Evolutionary conservation across 2,888 invertebrate species (phyloP), one percentile per base, ranked within the genome.

Genomic region (Tetragonisca angustula): DNA sequence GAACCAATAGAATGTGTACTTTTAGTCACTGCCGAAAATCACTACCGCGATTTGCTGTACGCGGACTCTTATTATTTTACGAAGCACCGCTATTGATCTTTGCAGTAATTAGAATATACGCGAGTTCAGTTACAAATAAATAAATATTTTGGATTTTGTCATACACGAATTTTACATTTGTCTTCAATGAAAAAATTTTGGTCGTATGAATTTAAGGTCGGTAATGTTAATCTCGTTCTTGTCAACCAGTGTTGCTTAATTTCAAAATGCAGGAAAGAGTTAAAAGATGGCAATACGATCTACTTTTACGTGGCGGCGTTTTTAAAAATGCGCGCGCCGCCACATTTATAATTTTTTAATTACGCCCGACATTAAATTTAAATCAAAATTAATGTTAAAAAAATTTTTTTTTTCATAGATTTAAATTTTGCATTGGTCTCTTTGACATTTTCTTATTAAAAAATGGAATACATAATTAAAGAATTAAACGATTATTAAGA

Each of bases 1-100:
- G 69, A 76, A 80, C 76, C 77, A 76, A 52, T 77, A 43, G 69
- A 76, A 43, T 64, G 32, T 70, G 32, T 17, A 77, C 59, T 77
- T 70, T 65, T 71, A 15, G 54, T 15, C 43, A 56, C 56, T 59
- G 27, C 52, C 43, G 68, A 76, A 75, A 76, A 76, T 50, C 32
- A 19, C 32, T 68, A 59, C 9, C 9, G 52, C 27, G 21, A 73
- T 21, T 71, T 64, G n/a, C 21, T 54, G 17, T 27, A 36, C 24
- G 11, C 27, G 9, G 13, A 65, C 68, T 52, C 13, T 36, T 61
- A 75, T 69, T 64, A 64, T 62, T 36, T 49, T 49, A 27, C 21
- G 19, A 43, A 67, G 52, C 15, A 64, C n/a, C 36, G 13, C 19
- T 56, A 73, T n/a, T 32, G 36, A 54, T 50, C 11, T n/a, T 21